These are phyloP conservation scores for Argyresthia albistria DNA, from an alignment of 2,888 invertebrate species.

Conservation along the genomic window DNA sequence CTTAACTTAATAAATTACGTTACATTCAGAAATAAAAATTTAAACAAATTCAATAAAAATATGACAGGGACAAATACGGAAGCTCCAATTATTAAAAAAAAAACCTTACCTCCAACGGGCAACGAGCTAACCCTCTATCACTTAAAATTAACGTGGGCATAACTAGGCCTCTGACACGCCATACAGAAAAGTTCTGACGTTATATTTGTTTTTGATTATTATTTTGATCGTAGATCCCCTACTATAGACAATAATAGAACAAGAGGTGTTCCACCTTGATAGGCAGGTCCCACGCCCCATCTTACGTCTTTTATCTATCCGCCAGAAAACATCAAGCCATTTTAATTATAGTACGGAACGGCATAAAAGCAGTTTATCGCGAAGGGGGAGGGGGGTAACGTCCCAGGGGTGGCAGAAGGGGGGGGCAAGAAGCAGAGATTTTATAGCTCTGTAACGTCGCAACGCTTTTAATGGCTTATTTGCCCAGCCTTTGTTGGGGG, in stretches of 20 bases:
- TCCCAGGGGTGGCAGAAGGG: constrained; percentile 20
- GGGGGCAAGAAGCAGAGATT: constrained; percentile 70
- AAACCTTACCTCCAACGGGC: too few relatives aligned
- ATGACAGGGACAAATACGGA: too few relatives aligned
- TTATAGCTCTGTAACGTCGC: constrained; percentile 64
- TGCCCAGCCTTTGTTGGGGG: constrained; percentile 57
- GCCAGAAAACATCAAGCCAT: constrained; percentile 50
- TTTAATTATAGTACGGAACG: constrained; percentile 65
- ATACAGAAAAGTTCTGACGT: too few relatives aligned
- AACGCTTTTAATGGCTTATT: constrained; percentile 71
- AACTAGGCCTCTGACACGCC: too few relatives aligned
- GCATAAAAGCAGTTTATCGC: constrained; percentile 69
- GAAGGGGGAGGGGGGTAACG: constrained; percentile 17
- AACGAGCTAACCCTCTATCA: too few relatives aligned
- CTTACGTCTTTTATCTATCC: constrained; percentile 16
- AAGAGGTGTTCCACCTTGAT: neutral
- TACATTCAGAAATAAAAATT: neutral
- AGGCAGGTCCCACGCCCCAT: constrained; percentile 6
- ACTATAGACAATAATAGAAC: neutral
- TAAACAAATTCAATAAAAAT: neutral
- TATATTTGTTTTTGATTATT: too few relatives aligned
- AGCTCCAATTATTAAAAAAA: too few relatives aligned
- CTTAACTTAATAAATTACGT: too few relatives aligned
- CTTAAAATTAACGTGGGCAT: neutral
- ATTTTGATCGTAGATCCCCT: too few relatives aligned